Percentiles rank a stretch among this genome's conserved stretches.
phyloP scores from a whole-genome alignment of 2,797 vertebrate genomes.

The Tympanoctomys barrerae region DNA sequence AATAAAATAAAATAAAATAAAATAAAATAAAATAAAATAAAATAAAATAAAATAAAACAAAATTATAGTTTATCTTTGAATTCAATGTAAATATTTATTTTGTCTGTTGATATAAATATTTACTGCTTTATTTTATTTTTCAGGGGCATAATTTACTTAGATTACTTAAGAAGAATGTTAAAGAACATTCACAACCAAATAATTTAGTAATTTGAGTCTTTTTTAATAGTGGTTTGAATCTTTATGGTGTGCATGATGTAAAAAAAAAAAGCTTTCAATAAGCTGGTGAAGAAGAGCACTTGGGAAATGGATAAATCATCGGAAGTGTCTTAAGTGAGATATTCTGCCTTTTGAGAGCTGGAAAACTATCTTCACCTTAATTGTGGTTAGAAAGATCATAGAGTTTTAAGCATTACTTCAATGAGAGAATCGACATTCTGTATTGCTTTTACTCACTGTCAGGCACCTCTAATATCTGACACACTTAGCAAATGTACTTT shows the following conservation, averaged over 20 bases:
- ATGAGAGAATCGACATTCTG: background rate
- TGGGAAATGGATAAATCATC: background rate
- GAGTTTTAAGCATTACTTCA: background rate
- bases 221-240: background rate
- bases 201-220: background rate
- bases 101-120: background rate
- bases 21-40: too few relatives aligned
- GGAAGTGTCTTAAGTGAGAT: background rate
- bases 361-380: background rate
- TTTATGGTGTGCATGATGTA: background rate
- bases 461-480: background rate
- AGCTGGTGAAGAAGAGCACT: background rate
- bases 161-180: constrained; percentile 13
- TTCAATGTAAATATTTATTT: background rate
- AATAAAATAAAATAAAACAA: background rate
- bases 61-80: constrained; percentile 29
- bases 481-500: background rate
- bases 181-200: background rate
- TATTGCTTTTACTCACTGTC: background rate
- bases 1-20: too few relatives aligned
- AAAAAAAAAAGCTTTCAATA: constrained; percentile 7
- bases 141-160: background rate
- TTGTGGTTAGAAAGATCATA: background rate
- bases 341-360: background rate
- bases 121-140: constrained; percentile 9